phyloP scores from a whole-genome alignment of 2,888 invertebrate genomes.

The Lasius fuliginosus region DNA sequence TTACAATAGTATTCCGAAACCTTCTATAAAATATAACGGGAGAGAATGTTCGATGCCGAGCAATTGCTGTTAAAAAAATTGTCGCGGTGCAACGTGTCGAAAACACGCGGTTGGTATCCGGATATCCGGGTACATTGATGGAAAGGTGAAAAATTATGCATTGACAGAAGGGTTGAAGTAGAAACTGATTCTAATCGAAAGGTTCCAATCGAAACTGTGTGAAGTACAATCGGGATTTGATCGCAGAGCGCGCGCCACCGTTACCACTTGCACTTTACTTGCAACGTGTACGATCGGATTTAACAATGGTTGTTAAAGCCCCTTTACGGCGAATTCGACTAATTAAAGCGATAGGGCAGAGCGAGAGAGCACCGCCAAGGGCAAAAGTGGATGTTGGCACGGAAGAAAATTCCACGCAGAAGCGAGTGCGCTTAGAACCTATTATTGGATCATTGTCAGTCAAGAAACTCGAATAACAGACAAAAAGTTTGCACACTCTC shows the following conservation, averaged over 20 bases:
- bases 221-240: conserved; percentile 24
- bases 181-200: conserved; percentile 33
- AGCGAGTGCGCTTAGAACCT: conserved; percentile 36
- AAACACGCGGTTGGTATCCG: no score
- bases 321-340: conserved; percentile 30
- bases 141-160: no score
- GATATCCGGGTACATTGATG: no score
- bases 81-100: no score
- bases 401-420: conserved; percentile 39
- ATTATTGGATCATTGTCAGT: conserved; percentile 45
- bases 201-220: background rate
- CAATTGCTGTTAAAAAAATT: no score
- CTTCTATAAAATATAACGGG: no score
- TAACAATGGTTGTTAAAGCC: conserved; percentile 4
- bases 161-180: background rate
- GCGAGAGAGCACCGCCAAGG: conserved; percentile 26
- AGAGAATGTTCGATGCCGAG: no score
- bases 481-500: conserved; percentile 15
- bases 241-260: conserved; percentile 25
- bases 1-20: no score
- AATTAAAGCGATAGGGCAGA: conserved; percentile 14
- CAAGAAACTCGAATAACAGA: conserved; percentile 38
- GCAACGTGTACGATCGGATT: conserved; percentile 16
- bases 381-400: conserved; percentile 31
- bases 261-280: conserved; percentile 37